These are phyloP conservation scores for Coccyzus lansbergi DNA, from an alignment of 2,797 vertebrate species.

Conservation along the genomic window DNA sequence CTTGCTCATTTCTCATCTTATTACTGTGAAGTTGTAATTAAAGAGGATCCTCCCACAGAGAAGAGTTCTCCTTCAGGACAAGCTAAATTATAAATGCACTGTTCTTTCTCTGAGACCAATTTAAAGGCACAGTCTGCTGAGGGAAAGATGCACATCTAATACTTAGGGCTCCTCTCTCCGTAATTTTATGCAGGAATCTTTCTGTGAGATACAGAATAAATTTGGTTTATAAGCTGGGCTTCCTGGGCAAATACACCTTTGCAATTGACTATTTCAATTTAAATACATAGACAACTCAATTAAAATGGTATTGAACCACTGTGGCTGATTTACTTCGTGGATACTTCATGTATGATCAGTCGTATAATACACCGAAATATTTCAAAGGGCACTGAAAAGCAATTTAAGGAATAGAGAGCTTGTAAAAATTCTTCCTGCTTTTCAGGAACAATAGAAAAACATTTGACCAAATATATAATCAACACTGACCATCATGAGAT, in stretches of 20 bases:
- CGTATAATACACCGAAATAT: not conserved
- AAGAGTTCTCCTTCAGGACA: constrained; percentile 72
- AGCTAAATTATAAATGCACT: constrained; percentile 74
- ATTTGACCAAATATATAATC: not conserved
- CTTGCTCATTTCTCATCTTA: constrained; percentile 79
- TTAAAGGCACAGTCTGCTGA: constrained; percentile 49
- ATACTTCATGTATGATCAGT: constrained; percentile 9
- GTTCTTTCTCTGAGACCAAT: constrained; percentile 54
- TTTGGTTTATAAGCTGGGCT: not conserved
- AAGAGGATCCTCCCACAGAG: constrained; percentile 77
- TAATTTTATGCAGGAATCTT: constrained; percentile 45
- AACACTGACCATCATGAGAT: not conserved
- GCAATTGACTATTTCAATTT: constrained; percentile 56
- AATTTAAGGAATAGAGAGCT: not conserved
- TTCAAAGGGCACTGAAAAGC: constrained; percentile 8
- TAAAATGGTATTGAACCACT: constrained; percentile 60
- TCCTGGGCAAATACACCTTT: constrained; percentile 38
- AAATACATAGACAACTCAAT: constrained; percentile 61
- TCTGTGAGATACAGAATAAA: constrained; percentile 46
- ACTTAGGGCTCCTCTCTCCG: not conserved
- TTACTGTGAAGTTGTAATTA: constrained; percentile 79
- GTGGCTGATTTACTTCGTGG: constrained; percentile 5
- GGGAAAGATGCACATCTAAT: constrained; percentile 30
- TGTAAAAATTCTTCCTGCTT: not conserved
- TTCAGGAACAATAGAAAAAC: not conserved